A percentile compares a stretch with the other conserved stretches of the same genome.
Evolutionary conservation across 1,140 invertebrate genomes (phyloP).

Genomic region (Periplaneta americana): DNA sequence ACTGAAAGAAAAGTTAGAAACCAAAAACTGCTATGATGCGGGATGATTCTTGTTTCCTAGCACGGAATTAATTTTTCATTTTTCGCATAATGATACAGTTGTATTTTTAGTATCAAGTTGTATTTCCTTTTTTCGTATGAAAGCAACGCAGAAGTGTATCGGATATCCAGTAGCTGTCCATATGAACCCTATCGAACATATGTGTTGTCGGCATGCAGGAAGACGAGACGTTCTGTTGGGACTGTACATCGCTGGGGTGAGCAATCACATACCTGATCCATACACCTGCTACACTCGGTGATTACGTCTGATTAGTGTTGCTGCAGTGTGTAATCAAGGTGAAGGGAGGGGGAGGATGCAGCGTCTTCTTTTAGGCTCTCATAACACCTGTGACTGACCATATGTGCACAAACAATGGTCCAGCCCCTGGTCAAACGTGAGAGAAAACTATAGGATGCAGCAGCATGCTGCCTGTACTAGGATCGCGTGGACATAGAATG

Average conservation of each 20-base stretch:
- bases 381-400: background rate
- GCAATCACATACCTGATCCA: background rate
- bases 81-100: no score
- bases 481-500: no score
- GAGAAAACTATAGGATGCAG: background rate
- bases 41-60: no score
- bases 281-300: background rate
- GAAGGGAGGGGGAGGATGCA: background rate
- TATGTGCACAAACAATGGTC: background rate
- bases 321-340: background rate
- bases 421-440: background rate
- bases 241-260: background rate
- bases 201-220: background rate
- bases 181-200: no score
- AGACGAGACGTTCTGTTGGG: background rate
- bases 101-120: no score
- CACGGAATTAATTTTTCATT: no score
- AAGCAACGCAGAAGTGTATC: no score
- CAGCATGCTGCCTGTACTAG: no score
- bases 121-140: no score
- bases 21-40: no score
- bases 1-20: no score
- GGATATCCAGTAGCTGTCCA: no score
- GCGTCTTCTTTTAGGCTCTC: background rate
- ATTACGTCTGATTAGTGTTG: background rate